Conservation (phyloP, 37 sponge, comb jelly and placozoan species). For the Halichondria panicea region DNA sequence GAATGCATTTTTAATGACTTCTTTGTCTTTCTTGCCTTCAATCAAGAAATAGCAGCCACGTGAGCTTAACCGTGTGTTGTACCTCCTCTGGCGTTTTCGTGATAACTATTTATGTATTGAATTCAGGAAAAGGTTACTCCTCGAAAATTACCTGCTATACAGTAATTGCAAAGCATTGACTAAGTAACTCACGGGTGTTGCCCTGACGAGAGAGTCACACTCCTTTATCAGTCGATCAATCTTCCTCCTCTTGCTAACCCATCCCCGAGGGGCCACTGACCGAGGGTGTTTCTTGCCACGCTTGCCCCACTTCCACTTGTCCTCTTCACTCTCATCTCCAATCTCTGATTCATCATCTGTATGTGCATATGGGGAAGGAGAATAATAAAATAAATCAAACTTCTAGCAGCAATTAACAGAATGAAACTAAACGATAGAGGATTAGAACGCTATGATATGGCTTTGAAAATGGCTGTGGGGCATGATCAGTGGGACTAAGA, state of each 20-base stretch:
- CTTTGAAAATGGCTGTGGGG: too few species aligned
- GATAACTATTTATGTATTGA: too few species aligned
- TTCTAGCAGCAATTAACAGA: neutral
- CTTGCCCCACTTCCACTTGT: neutral
- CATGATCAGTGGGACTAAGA: too few species aligned
- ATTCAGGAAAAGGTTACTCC: neutral
- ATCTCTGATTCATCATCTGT: slow-evolving; percentile 55
- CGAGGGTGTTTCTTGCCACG: neutral
- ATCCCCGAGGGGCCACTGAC: neutral
- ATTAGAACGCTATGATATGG: too few species aligned
- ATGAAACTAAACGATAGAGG: neutral
- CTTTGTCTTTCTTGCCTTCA: too few species aligned
- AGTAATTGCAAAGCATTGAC: neutral
- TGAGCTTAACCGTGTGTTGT: too few species aligned
- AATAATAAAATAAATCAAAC: neutral
- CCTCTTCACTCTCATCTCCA: slow-evolving; percentile 37
- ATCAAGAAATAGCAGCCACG: too few species aligned
- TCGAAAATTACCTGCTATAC: neutral
- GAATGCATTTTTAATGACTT: too few species aligned
- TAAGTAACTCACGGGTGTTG: neutral
- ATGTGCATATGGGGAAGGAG: neutral
- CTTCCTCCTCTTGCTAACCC: slow-evolving; percentile 47
- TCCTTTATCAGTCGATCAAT: slow-evolving; percentile 10
- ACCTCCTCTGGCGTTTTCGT: too few species aligned
- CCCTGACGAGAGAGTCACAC: slow-evolving; percentile 11